Conservation (phyloP, 2,888 invertebrate genomes). For the Parascotia fuliginaria region DNA sequence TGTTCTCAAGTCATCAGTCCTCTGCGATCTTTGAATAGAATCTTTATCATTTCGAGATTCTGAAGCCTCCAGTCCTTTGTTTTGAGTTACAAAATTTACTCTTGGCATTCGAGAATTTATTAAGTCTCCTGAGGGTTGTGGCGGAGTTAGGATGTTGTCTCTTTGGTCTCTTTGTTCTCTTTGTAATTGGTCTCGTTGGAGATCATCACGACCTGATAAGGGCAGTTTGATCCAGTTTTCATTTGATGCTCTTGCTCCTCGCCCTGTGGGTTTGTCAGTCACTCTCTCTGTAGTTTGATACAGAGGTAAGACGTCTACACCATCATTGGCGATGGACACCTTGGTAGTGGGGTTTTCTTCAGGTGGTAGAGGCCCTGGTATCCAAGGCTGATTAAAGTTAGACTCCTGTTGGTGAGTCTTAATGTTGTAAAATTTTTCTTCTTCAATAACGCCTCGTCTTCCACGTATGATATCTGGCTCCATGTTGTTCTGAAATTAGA, state of each 20-base stretch:
- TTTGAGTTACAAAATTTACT: constrained; percentile 89
- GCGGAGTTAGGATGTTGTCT: constrained; percentile 80
- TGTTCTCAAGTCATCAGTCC: constrained; percentile 75
- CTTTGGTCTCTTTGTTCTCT: constrained; percentile 48
- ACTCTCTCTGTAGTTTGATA: constrained; percentile 76
- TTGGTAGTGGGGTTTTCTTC: constrained; percentile 77
- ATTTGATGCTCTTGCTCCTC: constrained; percentile 86
- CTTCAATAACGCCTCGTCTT: constrained; percentile 79
- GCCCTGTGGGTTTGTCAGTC: constrained; percentile 83
- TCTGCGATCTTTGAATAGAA: constrained; percentile 71
- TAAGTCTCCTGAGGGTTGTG: constrained; percentile 83
- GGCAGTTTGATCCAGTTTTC: constrained; percentile 88
- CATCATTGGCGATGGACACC: constrained; percentile 70
- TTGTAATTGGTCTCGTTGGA: constrained; percentile 35
- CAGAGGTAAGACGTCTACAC: constrained; percentile 59
- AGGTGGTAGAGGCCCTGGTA: constrained; percentile 71
- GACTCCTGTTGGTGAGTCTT: constrained; percentile 61
- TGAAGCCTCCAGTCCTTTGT: constrained; percentile 79
- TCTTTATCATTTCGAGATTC: constrained; percentile 83
- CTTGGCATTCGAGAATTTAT: constrained; percentile 87
- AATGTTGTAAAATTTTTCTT: constrained; percentile 76
- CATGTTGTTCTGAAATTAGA: constrained; percentile 51
- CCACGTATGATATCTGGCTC: constrained; percentile 63
- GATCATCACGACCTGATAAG: constrained; percentile 71
- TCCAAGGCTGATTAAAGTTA: constrained; percentile 66